phyloP scores from a whole-genome alignment of 2,113 vertebrate species.

The Myanophis thanlyinensis region DNA sequence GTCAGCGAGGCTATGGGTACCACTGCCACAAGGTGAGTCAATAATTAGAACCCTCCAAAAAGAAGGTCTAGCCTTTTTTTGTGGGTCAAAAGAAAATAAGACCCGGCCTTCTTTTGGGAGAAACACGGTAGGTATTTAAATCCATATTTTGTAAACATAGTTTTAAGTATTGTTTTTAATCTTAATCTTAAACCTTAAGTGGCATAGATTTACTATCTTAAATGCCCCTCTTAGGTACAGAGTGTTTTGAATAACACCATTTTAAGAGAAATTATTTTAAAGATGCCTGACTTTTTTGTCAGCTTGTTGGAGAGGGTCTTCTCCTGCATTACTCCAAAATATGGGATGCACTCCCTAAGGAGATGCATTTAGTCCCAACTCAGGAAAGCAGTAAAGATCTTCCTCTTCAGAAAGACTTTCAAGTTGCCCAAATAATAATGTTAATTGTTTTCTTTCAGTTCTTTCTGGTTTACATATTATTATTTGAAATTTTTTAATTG shows the following conservation, averaged over 20 bases:
- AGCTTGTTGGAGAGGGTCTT: background rate
- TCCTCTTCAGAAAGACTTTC: background rate
- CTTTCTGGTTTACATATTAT: background rate
- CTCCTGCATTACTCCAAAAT: background rate
- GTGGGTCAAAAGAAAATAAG: too few species aligned
- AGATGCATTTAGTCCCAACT: background rate
- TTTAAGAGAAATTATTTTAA: background rate
- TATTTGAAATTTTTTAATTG: background rate
- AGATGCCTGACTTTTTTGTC: background rate
- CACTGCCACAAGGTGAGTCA: too few species aligned
- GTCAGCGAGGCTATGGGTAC: too few species aligned
- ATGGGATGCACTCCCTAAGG: background rate
- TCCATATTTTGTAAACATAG: background rate
- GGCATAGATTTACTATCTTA: background rate
- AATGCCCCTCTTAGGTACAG: background rate
- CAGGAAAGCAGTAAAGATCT: background rate
- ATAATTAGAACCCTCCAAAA: too few species aligned
- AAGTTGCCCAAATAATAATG: background rate
- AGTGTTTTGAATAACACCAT: background rate
- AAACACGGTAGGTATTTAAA: background rate
- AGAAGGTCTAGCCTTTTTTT: too few species aligned
- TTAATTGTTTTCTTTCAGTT: background rate
- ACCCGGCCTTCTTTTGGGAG: too few species aligned
- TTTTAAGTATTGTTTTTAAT: background rate
- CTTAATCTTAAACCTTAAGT: background rate